Evolutionary conservation across 2,113 vertebrate species (phyloP), one percentile per base, ranked within the genome.

Genomic region (Cichladusa arquata): DNA sequence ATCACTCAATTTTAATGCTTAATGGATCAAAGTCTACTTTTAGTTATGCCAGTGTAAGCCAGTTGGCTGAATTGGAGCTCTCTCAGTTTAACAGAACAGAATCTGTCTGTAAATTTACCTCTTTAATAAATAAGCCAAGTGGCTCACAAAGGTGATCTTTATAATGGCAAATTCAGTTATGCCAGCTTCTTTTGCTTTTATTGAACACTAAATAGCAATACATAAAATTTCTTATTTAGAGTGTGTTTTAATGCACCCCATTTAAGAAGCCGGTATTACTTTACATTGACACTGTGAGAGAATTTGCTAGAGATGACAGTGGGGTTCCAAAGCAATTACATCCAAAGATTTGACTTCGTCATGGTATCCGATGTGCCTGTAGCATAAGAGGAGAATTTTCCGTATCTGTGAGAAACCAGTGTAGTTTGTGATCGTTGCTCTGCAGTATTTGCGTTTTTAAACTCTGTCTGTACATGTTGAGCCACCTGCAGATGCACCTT

Each of bases 401-500:
- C 51, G 1, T 22, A n/a, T 16, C 12, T 42, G 7, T 28, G 29
- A 60, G 47, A 51, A 81, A 18, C 2, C 20, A 20, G 42, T 4
- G n/a, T 25, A 6, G 33, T 11, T 40, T 31, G 3, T 5, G 44
- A 7, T 4, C 10, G 57, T 4, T 28, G 40, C 17, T 50, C 26
- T 34, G 29, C n/a, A 22, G 7, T 5, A 9, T 7, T 6, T 12
- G 42, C 0, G 2, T 25, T 13, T 45, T 17, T 17, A 26, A 54
- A 34, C 62, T 34, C 26, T 11, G 4, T 14, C 25, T 11, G 9
- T 14, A 36, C 38, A 3, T 11, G 10, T 1, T 1, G 47, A 73
- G 85, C 28, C 25, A 7, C 2, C 58, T 13, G 58, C 60, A 28
- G 51, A 9, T 4, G 47, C 25, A 15, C 14, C 65, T 22, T 7